phyloP scores from a whole-genome alignment of 2,113 vertebrate species.

The Lamprotornis superbus region DNA sequence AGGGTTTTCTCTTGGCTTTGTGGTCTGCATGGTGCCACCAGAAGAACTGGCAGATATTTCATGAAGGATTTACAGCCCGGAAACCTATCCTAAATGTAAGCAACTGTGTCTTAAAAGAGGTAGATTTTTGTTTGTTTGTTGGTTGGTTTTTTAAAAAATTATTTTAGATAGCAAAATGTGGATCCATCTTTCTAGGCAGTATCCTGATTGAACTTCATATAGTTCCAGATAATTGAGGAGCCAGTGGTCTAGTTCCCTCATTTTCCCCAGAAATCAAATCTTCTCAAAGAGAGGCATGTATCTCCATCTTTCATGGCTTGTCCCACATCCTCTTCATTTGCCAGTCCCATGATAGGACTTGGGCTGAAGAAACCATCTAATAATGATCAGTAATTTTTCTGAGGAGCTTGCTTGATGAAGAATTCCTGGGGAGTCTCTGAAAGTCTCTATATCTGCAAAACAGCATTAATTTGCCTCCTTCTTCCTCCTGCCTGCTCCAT shows the following conservation, averaged over 20 bases:
- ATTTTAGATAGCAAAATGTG: background rate
- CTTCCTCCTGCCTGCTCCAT: background rate
- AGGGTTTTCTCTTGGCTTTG: background rate
- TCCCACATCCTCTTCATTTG: background rate
- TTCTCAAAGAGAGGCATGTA: background rate
- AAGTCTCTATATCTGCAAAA: background rate
- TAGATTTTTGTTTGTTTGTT: background rate
- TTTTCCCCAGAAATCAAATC: background rate
- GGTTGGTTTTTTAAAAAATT: too few species aligned
- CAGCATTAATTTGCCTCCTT: background rate
- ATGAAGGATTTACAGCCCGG: background rate
- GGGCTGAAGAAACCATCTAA: background rate
- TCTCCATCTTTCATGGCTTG: background rate
- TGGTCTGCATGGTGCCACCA: background rate
- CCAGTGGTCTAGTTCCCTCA: accelerated
- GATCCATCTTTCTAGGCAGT: background rate
- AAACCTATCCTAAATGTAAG: background rate
- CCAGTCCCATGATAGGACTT: background rate
- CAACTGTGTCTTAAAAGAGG: background rate
- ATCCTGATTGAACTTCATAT: background rate
- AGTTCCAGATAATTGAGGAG: background rate
- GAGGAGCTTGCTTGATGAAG: background rate
- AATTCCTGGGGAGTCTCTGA: background rate
- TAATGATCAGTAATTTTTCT: background rate
- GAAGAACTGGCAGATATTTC: background rate